Conservation (phyloP, 2,113 vertebrate species). For the Carlito syrichta region DNA sequence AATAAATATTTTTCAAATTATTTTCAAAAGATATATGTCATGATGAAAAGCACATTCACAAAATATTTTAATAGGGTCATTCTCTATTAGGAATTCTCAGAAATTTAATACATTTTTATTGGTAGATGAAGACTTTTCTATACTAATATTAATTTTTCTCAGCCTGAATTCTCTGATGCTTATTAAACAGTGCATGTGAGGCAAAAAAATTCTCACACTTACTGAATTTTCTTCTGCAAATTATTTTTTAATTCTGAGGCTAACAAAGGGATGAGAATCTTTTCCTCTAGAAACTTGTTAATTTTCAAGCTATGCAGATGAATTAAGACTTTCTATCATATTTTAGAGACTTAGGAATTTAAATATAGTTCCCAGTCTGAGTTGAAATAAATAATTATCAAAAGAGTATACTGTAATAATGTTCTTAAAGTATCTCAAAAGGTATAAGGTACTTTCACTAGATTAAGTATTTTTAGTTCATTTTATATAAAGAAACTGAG, state of each 20-base stretch:
- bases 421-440: no score
- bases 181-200: neutral
- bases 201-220: neutral
- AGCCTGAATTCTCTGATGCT: neutral
- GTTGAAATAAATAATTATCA: conserved; percentile 16
- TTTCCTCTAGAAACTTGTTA: neutral
- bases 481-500: conserved; percentile 6
- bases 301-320: neutral
- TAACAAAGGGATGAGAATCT: neutral
- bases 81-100: neutral
- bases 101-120: neutral
- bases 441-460: neutral
- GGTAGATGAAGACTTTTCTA: neutral
- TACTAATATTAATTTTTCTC: neutral
- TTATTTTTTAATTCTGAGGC: neutral
- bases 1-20: neutral
- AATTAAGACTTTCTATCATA: conserved; percentile 4
- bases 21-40: neutral
- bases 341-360: neutral
- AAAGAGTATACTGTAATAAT: neutral
- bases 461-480: conserved; percentile 4
- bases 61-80: conserved; percentile 2
- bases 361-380: neutral
- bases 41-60: neutral
- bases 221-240: neutral